Evolutionary conservation across 2,888 invertebrate genomes (phyloP).

Genomic region (Xanthorhoe designata): DNA sequence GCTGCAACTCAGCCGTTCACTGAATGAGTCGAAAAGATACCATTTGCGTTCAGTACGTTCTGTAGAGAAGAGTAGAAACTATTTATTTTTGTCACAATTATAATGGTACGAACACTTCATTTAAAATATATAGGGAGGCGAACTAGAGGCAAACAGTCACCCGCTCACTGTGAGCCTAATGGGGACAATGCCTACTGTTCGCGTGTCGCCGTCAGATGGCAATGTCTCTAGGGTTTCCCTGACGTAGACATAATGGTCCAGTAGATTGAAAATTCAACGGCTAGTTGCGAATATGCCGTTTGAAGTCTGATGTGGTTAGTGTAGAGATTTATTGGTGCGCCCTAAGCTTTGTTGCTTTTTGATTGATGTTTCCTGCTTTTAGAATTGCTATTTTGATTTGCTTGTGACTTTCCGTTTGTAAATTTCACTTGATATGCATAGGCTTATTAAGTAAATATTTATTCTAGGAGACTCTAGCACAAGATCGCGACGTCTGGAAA

Average conservation of each 20-base stretch:
- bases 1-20: no score
- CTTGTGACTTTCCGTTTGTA: neutral
- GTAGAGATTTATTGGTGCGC: slow-evolving; percentile 24
- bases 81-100: no score
- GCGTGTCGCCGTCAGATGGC: slow-evolving; percentile 52
- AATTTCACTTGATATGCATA: neutral
- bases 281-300: slow-evolving; percentile 45
- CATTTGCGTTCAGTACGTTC: no score
- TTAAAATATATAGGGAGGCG: no score
- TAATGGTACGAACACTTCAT: no score
- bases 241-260: slow-evolving; percentile 62
- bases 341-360: slow-evolving; percentile 5
- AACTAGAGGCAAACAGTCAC: no score
- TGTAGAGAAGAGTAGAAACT: no score
- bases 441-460: no score
- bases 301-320: slow-evolving; percentile 21
- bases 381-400: neutral
- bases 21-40: no score
- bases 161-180: no score
- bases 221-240: slow-evolving; percentile 43
- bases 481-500: no score
- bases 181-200: slow-evolving; percentile 35
- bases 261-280: slow-evolving; percentile 44
- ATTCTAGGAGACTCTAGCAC: no score
- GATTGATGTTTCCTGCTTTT: slow-evolving; percentile 5